Evolutionary conservation across 2,113 vertebrate genomes (phyloP), one percentile per base, ranked within the genome.

Genomic region (Trinectes maculatus): DNA sequence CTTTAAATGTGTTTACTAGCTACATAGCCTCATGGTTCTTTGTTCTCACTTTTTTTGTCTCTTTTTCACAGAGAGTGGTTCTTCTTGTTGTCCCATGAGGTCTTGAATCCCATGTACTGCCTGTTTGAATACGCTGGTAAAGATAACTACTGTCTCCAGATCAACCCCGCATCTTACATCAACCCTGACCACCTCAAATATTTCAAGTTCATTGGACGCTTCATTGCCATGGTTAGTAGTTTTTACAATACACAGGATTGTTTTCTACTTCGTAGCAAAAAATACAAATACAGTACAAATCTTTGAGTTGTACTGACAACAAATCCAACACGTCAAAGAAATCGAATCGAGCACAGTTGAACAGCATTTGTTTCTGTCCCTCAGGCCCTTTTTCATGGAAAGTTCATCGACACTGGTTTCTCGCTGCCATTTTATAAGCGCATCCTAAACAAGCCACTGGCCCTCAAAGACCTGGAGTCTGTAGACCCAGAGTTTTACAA

Each of bases 21-120:
- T n/a, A n/a, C n/a, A n/a, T n/a, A n/a, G n/a, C n/a, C n/a, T n/a
- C n/a, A n/a, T n/a, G n/a, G 21, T 46, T 25, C 1, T 13, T 22
- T 8, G 8, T 18, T 54, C 22, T 67, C 6, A 65, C 3, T 3
- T 6, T 3, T 42, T 13, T 28, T 25, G 0, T 44, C 3, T 62
- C 6, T 3, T 77, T 5, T 63, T 46, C 57, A 44, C 93, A 98
- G 98, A 90, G 98, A 99, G 83, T 99, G 98, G 98, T 99, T 99
- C 92, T 99, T 99, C 93, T 93, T 99, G 21, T 92, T 99, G 82
- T 99, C 98, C 62, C 98, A 99, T 33, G 98, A 99, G 82, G 98
- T 99, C 71, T 84, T 99, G 91, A 99, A 99, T 87, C 98, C 98
- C 74, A 99, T 99, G 98, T 99, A 99, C 91, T 99, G 98, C 93